These are phyloP conservation scores for Elymnias hypermnestra DNA, from an alignment of 1,140 invertebrate genomes.

Conservation along the genomic window DNA sequence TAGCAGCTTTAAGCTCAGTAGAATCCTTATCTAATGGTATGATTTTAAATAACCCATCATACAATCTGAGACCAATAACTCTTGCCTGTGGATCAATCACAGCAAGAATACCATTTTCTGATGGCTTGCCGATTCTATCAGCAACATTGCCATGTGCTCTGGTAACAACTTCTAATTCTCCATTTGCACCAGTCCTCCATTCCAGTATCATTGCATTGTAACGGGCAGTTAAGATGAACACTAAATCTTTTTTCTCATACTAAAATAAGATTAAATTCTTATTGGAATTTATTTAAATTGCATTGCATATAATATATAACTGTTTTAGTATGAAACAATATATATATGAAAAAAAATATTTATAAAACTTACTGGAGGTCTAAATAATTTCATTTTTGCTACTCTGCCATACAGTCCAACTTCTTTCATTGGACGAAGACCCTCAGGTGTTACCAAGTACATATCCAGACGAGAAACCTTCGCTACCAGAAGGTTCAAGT, in stretches of 20 bases:
- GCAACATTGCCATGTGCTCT: conserved; percentile 97
- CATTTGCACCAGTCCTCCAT: conserved; percentile 81
- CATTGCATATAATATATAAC: too few species aligned
- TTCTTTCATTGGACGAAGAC: conserved; percentile 95
- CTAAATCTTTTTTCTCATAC: conserved; percentile 94
- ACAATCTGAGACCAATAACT: conserved; percentile 95
- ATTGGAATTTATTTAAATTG: not conserved
- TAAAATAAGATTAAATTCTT: conserved; percentile 63
- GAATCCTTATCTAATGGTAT: conserved; percentile 95
- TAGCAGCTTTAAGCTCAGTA: conserved; percentile 94
- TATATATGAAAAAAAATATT: not conserved
- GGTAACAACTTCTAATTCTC: conserved; percentile 94
- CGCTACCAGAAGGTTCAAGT: conserved; percentile 96
- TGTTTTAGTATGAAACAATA: too few species aligned
- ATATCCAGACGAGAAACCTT: conserved; percentile 97
- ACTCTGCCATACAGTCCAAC: conserved; percentile 97
- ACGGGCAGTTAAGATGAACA: conserved; percentile 94
- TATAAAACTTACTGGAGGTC: conserved; percentile 85
- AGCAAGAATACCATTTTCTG: conserved; percentile 95
- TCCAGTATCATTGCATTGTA: conserved; percentile 99
- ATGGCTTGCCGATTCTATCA: conserved; percentile 91
- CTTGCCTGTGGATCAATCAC: conserved; percentile 97
- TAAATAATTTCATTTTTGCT: conserved; percentile 95
- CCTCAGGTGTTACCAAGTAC: conserved; percentile 97
- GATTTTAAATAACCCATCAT: conserved; percentile 98